Evolutionary conservation across 2,888 invertebrate species (phyloP).

Genomic region (Margaritifera margaritifera): DNA sequence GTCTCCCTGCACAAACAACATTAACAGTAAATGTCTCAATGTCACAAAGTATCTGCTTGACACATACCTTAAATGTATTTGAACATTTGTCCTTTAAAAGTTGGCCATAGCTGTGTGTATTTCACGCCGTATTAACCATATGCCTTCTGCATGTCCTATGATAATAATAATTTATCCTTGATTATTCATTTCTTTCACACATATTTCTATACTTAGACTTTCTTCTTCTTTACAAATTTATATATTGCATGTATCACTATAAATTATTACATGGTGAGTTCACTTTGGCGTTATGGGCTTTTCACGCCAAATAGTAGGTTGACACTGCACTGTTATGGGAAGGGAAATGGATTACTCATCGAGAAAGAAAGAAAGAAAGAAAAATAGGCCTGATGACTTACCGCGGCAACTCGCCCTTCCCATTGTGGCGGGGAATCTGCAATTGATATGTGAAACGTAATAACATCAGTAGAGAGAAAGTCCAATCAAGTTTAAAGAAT

Average conservation of each 20-base stretch:
- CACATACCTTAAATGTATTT: no score
- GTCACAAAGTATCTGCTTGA: not conserved
- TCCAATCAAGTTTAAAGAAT: no score
- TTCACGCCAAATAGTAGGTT: not conserved
- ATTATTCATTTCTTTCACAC: no score
- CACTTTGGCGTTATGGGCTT: not conserved
- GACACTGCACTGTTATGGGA: not conserved
- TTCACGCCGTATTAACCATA: no score
- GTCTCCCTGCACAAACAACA: slow-evolving; percentile 38
- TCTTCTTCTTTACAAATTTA: no score
- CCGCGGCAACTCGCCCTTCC: slow-evolving; percentile 45
- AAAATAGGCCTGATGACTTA: slow-evolving; percentile 21
- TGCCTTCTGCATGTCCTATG: no score
- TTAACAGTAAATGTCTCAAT: not conserved
- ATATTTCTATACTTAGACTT: no score
- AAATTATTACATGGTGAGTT: not conserved
- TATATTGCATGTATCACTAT: not conserved
- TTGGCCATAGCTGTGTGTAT: no score
- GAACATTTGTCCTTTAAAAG: no score
- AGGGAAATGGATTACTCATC: not conserved
- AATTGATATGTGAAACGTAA: not conserved
- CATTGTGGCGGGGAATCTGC: slow-evolving; percentile 48
- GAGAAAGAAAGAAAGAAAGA: not conserved
- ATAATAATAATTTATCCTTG: no score
- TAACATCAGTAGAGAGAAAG: not conserved